Percentiles rank a stretch among this genome's conserved stretches.
phyloP scores from a whole-genome alignment of 1,140 invertebrate genomes.

The Hormaphis cornu region DNA sequence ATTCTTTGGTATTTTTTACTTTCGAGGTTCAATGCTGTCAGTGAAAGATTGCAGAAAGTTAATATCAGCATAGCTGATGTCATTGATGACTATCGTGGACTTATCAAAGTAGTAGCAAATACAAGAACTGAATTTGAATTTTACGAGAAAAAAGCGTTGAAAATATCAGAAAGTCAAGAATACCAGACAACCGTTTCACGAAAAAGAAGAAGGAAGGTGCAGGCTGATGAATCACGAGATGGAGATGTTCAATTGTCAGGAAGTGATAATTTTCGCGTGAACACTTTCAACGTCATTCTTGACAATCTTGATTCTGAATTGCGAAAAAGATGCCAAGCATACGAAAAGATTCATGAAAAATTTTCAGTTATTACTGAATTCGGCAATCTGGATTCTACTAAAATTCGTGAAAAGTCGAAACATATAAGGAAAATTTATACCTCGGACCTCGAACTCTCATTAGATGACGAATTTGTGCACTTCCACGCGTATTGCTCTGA shows the following conservation, averaged over 20 bases:
- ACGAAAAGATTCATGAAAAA: too few species aligned
- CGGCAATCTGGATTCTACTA: too few species aligned
- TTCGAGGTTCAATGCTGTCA: not conserved
- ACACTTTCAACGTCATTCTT: not conserved
- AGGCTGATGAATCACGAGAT: not conserved
- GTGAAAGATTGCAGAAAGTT: not conserved
- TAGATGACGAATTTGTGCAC: too few species aligned
- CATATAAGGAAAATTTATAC: too few species aligned
- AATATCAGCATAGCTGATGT: not conserved
- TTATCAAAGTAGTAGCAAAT: too few species aligned
- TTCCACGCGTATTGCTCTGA: too few species aligned
- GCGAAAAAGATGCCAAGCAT: not conserved
- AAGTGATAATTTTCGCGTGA: conserved; percentile 1
- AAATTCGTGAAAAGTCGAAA: too few species aligned
- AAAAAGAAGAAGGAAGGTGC: not conserved
- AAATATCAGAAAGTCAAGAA: not conserved
- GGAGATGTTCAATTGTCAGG: not conserved
- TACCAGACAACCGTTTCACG: not conserved
- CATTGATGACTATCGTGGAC: not conserved
- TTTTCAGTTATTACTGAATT: too few species aligned
- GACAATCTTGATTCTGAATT: not conserved
- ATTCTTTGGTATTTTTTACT: not conserved
- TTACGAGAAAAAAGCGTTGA: not conserved
- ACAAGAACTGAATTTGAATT: not conserved
- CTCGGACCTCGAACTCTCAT: too few species aligned